Evolutionary conservation across 2,113 vertebrate species (phyloP).

Genomic region (Tursiops truncatus): DNA sequence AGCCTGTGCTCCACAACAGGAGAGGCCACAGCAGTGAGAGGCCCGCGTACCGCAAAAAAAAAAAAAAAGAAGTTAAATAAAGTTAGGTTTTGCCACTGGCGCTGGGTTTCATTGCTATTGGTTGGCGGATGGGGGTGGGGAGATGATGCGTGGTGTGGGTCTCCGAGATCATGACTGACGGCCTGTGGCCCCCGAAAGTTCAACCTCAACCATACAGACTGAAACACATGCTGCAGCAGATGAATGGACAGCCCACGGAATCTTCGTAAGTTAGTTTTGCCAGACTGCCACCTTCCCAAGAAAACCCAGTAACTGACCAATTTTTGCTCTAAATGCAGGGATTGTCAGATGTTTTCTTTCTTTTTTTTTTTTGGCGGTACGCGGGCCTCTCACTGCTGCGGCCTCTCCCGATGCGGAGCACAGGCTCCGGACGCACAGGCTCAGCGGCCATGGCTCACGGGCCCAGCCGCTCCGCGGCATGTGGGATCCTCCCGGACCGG

Average conservation of each 20-base stretch:
- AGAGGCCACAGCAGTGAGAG: too few species aligned
- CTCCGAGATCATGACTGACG: fast-evolving
- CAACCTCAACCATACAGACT: neutral
- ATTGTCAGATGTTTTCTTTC: neutral
- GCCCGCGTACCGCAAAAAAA: too few species aligned
- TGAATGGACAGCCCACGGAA: fast-evolving
- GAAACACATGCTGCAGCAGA: neutral
- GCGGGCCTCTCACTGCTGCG: fast-evolving
- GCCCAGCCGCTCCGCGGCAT: fast-evolving
- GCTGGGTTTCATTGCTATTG: fast-evolving
- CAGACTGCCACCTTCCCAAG: neutral
- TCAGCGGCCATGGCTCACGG: too few species aligned
- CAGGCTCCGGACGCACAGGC: too few species aligned
- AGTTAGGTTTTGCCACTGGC: too few species aligned
- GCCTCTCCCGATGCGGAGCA: too few species aligned
- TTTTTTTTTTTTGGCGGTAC: too few species aligned
- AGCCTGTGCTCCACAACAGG: too few species aligned
- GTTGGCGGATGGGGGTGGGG: fast-evolving
- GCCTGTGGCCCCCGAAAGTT: fast-evolving
- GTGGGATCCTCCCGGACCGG: too few species aligned
- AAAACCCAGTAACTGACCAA: fast-evolving
- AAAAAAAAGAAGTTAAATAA: neutral
- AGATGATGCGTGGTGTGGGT: fast-evolving
- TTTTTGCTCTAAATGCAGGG: neutral
- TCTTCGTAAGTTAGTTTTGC: fast-evolving